Evolutionary conservation across 2,797 vertebrate genomes (phyloP).

Genomic region (Hemitrygon akajei): DNA sequence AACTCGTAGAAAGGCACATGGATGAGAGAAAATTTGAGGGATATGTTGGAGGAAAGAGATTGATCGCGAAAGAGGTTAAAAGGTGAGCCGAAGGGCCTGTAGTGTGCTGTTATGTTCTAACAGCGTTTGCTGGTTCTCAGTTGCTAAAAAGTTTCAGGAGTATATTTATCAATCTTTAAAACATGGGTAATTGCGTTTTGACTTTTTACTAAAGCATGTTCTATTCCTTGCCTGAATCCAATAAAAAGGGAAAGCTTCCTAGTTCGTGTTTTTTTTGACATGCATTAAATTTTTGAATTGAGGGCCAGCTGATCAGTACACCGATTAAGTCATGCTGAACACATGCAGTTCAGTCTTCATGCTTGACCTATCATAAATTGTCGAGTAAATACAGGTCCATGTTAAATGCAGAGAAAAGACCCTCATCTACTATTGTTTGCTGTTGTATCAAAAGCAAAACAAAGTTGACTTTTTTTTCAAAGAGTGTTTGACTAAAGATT

Average conservation of each 20-base stretch:
- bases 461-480: not conserved
- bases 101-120: too few species aligned
- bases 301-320: too few species aligned
- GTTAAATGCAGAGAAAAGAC: not conserved
- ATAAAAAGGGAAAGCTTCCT: not conserved
- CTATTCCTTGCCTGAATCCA: not conserved
- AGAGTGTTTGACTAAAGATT: not conserved
- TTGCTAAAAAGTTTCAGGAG: not conserved
- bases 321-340: not conserved
- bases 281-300: not conserved
- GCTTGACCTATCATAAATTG: not conserved
- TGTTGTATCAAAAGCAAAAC: not conserved
- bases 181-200: not conserved
- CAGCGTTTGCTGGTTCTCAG: too few species aligned
- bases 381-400: not conserved
- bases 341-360: not conserved
- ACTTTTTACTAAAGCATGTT: not conserved
- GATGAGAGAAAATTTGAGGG: too few species aligned
- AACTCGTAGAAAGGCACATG: too few species aligned
- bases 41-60: too few species aligned
- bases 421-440: not conserved
- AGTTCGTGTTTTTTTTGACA: not conserved
- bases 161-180: not conserved
- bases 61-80: too few species aligned
- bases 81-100: too few species aligned